Percentiles rank a stretch among this genome's conserved stretches.
phyloP scores from a whole-genome alignment of 2,113 vertebrate species.

The Chaetodon auriga region DNA sequence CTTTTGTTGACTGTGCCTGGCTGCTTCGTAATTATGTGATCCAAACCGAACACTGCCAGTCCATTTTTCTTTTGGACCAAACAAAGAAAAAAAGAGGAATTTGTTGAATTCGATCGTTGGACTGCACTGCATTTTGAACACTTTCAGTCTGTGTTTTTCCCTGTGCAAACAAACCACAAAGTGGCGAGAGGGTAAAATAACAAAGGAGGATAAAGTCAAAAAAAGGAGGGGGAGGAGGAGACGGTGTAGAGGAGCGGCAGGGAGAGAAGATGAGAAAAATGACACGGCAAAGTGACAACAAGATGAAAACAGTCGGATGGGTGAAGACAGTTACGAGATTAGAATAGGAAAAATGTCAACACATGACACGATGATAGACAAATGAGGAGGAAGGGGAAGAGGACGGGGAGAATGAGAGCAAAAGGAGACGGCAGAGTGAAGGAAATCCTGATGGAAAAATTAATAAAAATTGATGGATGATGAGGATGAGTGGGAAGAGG shows the following conservation, averaged over 20 bases:
- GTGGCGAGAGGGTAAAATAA: slow-evolving; percentile 13
- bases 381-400: slow-evolving; percentile 20
- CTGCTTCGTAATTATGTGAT: slow-evolving; percentile 21
- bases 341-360: slow-evolving; percentile 71
- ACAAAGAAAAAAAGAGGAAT: not conserved
- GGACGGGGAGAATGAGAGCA: not conserved
- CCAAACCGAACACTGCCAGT: not conserved
- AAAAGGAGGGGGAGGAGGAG: not conserved
- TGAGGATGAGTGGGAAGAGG: slow-evolving; percentile 23
- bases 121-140: not conserved
- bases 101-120: not conserved
- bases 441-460: slow-evolving; percentile 43
- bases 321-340: slow-evolving; percentile 57
- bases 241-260: not conserved
- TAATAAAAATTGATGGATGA: slow-evolving; percentile 59
- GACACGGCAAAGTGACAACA: slow-evolving; percentile 49
- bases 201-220: slow-evolving; percentile 27
- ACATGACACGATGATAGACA: slow-evolving; percentile 59
- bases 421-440: not conserved
- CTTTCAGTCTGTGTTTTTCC: not conserved
- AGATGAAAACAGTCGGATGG: slow-evolving; percentile 65
- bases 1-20: slow-evolving; percentile 26
- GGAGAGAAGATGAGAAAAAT: slow-evolving; percentile 54
- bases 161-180: not conserved
- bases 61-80: not conserved